Conservation (phyloP, 2,113 vertebrate genomes). For the Vimba vimba region DNA sequence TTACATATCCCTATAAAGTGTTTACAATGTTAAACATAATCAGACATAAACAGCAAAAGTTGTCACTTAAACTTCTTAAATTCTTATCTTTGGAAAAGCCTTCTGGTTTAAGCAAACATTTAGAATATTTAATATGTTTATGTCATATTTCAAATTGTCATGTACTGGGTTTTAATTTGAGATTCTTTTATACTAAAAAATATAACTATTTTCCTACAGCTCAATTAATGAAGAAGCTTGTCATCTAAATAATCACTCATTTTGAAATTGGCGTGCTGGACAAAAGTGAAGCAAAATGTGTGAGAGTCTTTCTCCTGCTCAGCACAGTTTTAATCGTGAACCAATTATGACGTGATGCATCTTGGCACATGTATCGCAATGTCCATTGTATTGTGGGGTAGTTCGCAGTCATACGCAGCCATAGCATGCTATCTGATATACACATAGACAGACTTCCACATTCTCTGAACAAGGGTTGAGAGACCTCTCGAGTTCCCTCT, state of each 20-base stretch:
- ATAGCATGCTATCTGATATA: no score
- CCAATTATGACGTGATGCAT: neutral
- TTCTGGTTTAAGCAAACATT: neutral
- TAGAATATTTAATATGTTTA: neutral
- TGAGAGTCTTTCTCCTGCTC: neutral
- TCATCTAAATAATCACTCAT: neutral
- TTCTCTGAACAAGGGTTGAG: conserved; percentile 68
- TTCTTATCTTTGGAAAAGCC: neutral
- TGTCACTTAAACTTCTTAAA: neutral
- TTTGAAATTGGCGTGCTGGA: neutral
- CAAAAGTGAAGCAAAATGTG: neutral
- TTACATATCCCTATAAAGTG: no score
- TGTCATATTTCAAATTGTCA: neutral
- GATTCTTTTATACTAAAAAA: no score
- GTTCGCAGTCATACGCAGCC: neutral
- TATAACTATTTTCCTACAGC: neutral
- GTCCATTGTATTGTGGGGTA: neutral
- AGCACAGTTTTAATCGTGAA: neutral
- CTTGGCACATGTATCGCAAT: neutral
- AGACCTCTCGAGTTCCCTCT: conserved; percentile 57
- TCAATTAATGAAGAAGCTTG: neutral
- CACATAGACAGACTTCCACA: conserved; percentile 15
- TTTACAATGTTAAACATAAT: no score
- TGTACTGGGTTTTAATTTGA: no score
- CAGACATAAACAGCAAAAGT: no score